Evolutionary conservation across 1,140 invertebrate genomes (phyloP).

Genomic region (Meloidogyne exigua): DNA sequence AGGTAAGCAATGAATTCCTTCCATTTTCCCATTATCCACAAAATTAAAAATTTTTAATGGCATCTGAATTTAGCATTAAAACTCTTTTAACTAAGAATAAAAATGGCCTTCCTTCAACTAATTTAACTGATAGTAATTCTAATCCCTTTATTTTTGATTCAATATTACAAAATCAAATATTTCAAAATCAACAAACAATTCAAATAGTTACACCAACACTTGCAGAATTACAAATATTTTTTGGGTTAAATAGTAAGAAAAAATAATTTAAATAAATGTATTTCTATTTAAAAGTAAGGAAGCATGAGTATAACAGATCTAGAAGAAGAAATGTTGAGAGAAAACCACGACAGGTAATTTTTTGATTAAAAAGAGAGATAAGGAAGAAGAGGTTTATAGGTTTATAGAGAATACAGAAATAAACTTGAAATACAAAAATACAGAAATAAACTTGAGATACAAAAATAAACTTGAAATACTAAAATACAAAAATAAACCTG

Average conservation of each 20-base stretch:
- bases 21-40: neutral
- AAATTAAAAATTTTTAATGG: neutral
- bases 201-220: slow-evolving; percentile 19
- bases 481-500: too few relatives aligned
- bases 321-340: slow-evolving; percentile 81
- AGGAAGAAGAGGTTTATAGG: neutral
- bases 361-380: too few relatives aligned
- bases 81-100: neutral
- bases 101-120: neutral
- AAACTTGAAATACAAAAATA: too few relatives aligned
- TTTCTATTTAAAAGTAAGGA: slow-evolving; percentile 70
- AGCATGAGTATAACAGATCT: slow-evolving; percentile 75
- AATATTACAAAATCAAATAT: neutral
- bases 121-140: neutral
- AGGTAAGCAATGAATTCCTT: neutral
- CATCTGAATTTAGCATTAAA: neutral
- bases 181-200: neutral
- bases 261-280: slow-evolving; percentile 9
- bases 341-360: slow-evolving; percentile 77
- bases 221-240: slow-evolving; percentile 31
- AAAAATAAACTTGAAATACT: too few relatives aligned
- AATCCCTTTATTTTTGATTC: neutral
- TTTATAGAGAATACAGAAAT: neutral
- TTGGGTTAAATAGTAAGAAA: slow-evolving; percentile 16
- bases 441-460: too few relatives aligned